Percentiles rank a stretch among this genome's conserved stretches.
phyloP scores from a whole-genome alignment of 2,113 vertebrate genomes.

The Nibea albiflora region DNA sequence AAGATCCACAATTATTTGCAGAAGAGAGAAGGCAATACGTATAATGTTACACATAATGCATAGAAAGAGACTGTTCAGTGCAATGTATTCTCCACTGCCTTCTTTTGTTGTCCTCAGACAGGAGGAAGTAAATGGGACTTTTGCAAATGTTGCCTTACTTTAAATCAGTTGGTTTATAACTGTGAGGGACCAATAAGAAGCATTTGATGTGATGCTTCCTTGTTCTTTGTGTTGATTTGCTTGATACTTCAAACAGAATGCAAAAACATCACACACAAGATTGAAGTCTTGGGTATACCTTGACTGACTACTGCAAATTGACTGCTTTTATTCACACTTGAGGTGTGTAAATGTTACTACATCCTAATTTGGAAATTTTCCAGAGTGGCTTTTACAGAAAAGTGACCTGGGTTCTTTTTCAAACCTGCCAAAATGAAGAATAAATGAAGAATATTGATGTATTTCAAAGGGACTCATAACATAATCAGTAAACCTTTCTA shows the following conservation, averaged over 20 bases:
- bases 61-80: not conserved
- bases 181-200: not conserved
- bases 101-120: not conserved
- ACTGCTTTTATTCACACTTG: not conserved
- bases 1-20: not conserved
- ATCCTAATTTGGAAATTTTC: not conserved
- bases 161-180: not conserved
- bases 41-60: too few relatives aligned
- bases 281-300: not conserved
- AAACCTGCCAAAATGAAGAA: constrained; percentile 7
- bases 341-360: not conserved
- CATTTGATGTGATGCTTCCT: not conserved
- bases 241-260: not conserved
- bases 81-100: not conserved
- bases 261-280: not conserved
- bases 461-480: not conserved
- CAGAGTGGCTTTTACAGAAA: not conserved
- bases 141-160: not conserved
- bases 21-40: too few relatives aligned
- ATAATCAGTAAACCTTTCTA: constrained; percentile 12
- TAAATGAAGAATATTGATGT: not conserved
- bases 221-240: not conserved
- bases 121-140: not conserved
- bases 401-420: not conserved
- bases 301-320: not conserved